phyloP scores from a whole-genome alignment of 2,797 vertebrate genomes.

The Lepus townsendii region DNA sequence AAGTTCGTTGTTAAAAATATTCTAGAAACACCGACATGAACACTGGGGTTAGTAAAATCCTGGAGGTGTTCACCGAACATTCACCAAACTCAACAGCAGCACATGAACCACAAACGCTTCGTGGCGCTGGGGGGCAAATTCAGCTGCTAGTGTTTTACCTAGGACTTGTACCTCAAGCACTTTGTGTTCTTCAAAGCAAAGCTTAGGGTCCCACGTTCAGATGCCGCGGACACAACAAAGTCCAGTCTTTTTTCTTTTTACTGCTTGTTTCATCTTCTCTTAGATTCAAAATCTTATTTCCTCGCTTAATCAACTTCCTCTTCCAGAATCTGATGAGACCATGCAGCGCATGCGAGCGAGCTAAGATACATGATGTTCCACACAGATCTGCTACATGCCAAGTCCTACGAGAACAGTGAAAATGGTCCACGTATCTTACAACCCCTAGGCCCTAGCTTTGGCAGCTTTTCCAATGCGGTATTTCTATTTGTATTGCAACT shows the following conservation, averaged over 20 bases:
- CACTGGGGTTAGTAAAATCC: slow-evolving; percentile 75
- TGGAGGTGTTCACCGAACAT: slow-evolving; percentile 64
- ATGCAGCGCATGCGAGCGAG: not conserved
- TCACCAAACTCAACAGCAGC: not conserved
- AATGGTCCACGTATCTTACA: not conserved
- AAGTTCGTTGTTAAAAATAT: slow-evolving; percentile 83
- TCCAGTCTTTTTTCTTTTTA: not conserved
- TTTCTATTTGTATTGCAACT: not conserved
- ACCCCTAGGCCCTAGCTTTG: not conserved
- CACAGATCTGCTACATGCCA: not conserved
- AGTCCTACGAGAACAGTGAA: slow-evolving; percentile 30
- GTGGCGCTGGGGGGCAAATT: slow-evolving; percentile 52
- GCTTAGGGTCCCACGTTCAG: not conserved
- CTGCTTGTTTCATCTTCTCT: not conserved
- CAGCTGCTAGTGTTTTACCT: slow-evolving; percentile 63
- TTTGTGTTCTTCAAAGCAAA: not conserved
- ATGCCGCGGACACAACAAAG: not conserved
- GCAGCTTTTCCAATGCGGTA: not conserved
- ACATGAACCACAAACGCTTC: slow-evolving; percentile 70
- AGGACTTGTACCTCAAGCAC: slow-evolving; percentile 12
- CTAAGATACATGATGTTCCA: not conserved
- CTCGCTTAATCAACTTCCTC: not conserved
- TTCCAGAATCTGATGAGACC: not conserved
- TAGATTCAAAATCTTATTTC: not conserved
- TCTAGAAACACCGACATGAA: slow-evolving; percentile 84